Evolutionary conservation across 1,140 invertebrate species (phyloP).

Genomic region (Macrotrachela quadricornifera): DNA sequence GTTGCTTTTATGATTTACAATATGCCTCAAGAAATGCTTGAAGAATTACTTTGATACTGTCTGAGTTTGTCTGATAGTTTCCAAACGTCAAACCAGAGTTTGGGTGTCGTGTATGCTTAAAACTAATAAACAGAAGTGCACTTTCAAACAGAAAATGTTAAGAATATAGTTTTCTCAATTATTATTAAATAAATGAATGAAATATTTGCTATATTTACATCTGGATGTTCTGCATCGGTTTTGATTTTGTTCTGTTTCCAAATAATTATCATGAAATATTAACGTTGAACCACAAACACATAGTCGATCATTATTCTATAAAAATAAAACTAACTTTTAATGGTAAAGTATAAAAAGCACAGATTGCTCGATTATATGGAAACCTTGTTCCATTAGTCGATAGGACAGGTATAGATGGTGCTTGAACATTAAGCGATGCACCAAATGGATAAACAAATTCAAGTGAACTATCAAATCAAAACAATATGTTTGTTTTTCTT

Average conservation of each 20-base stretch:
- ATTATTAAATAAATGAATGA: background rate
- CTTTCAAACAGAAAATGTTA: too few species aligned
- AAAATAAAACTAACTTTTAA: too few species aligned
- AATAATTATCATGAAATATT: slow-evolving; percentile 48
- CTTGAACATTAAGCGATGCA: slow-evolving; percentile 73
- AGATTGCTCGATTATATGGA: slow-evolving; percentile 72
- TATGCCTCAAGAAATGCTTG: too few species aligned
- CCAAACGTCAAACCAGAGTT: too few species aligned
- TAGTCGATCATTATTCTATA: slow-evolving; percentile 30
- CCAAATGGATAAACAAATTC: slow-evolving; percentile 85
- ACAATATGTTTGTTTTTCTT: too few species aligned
- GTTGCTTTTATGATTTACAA: too few species aligned
- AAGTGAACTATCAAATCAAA: slow-evolving; percentile 39
- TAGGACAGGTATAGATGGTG: slow-evolving; percentile 61
- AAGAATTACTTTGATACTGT: too few species aligned
- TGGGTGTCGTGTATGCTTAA: too few species aligned
- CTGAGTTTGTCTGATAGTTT: too few species aligned
- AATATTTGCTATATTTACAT: slow-evolving; percentile 37
- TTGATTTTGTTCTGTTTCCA: slow-evolving; percentile 82
- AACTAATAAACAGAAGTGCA: too few species aligned
- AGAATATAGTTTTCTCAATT: too few species aligned
- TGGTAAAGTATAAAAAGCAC: slow-evolving; percentile 55
- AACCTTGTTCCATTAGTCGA: slow-evolving; percentile 77
- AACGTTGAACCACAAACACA: slow-evolving; percentile 38
- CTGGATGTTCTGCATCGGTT: slow-evolving; percentile 73